Evolutionary conservation across 2,888 invertebrate species (phyloP).

Genomic region (Physocephala rufipes): DNA sequence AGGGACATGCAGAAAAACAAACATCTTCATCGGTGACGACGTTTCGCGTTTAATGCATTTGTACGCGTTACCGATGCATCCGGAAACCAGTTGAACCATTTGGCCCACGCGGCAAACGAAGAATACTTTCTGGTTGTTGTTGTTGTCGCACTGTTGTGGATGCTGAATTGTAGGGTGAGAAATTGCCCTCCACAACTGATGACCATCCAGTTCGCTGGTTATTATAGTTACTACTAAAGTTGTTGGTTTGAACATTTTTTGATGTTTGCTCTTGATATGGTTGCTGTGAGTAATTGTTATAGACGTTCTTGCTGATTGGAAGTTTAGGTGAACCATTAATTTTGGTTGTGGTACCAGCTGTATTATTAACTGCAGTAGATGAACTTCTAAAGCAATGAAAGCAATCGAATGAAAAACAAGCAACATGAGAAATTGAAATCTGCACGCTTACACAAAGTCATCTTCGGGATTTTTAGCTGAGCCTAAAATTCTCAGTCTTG

Average conservation of each 20-base stretch:
- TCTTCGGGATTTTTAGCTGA: constrained; percentile 85
- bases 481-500: constrained; percentile 88
- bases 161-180: constrained; percentile 49
- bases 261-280: constrained; percentile 41
- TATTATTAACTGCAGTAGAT: constrained; percentile 5
- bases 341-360: constrained; percentile 30
- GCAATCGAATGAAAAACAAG: too few species aligned
- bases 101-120: constrained; percentile 81
- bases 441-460: constrained; percentile 68
- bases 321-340: constrained; percentile 26
- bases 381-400: neutral
- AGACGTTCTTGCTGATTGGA: constrained; percentile 24
- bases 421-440: neutral
- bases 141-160: constrained; percentile 38
- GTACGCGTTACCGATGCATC: constrained; percentile 70
- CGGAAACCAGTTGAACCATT: constrained; percentile 80
- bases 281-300: constrained; percentile 41
- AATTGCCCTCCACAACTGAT: constrained; percentile 57
- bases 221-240: constrained; percentile 22
- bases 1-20: constrained; percentile 5
- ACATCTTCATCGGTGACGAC: constrained; percentile 19
- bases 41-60: neutral
- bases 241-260: constrained; percentile 37
- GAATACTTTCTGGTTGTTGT: constrained; percentile 62
- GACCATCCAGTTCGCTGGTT: constrained; percentile 50